These are phyloP conservation scores for Acanthochromis polyacanthus DNA, from an alignment of 2,113 vertebrate species.

Conservation along the genomic window DNA sequence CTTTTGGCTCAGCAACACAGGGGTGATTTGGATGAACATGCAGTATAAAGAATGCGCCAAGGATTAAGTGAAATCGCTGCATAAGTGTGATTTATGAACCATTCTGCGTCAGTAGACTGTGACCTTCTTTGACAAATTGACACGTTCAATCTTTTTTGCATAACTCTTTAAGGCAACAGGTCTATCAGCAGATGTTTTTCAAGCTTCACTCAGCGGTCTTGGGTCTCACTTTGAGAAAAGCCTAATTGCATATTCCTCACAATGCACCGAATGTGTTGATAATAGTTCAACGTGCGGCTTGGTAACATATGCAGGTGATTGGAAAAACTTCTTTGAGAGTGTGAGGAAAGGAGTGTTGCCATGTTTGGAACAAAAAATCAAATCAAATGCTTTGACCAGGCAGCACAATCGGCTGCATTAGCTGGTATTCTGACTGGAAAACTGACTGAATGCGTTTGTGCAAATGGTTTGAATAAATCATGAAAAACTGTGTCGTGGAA, in stretches of 20 bases:
- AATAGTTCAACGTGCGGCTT: background rate
- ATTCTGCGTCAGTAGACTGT: conserved; percentile 59
- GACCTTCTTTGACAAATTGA: conserved; percentile 60
- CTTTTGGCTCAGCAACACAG: conserved; percentile 64
- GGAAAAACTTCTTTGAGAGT: conserved; percentile 2
- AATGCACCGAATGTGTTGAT: conserved; percentile 1
- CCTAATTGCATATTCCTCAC: background rate
- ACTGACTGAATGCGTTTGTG: conserved; percentile 35
- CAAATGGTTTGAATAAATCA: conserved; percentile 43
- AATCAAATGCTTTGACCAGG: conserved; percentile 23
- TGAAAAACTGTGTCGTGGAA: conserved; percentile 35
- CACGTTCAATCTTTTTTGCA: conserved; percentile 10
- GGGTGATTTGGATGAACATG: conserved; percentile 63
- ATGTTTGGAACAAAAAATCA: conserved; percentile 21
- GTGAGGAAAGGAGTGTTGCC: background rate
- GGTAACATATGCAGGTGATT: background rate
- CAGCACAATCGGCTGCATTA: conserved; percentile 12
- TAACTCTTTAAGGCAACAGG: conserved; percentile 31
- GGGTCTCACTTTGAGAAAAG: conserved; percentile 17
- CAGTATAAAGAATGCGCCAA: conserved; percentile 55
- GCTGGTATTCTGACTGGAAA: conserved; percentile 29
- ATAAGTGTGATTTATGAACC: conserved; percentile 70
- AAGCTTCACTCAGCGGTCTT: background rate
- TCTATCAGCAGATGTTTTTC: conserved; percentile 11
- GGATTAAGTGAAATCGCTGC: conserved; percentile 68